Evolutionary conservation across 2,113 vertebrate species (phyloP).

Genomic region (Syrmaticus mikado): DNA sequence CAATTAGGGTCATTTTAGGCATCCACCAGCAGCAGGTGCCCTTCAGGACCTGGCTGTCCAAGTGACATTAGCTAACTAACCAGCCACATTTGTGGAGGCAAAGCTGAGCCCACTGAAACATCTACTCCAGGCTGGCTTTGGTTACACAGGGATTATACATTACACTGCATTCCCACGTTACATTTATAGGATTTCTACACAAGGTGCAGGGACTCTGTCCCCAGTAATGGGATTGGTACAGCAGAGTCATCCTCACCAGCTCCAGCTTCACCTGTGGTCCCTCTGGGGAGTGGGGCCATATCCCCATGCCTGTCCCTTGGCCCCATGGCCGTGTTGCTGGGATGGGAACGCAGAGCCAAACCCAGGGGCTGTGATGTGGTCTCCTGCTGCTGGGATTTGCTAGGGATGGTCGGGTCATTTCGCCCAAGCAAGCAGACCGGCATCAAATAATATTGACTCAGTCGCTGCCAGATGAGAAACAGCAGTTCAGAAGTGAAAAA

Average conservation of each 20-base stretch:
- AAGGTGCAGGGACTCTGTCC: neutral
- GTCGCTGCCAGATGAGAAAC: slow-evolving; percentile 60
- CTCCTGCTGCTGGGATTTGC: neutral
- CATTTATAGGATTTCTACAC: neutral
- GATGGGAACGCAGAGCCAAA: neutral
- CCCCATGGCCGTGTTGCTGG: neutral
- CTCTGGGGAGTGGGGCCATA: neutral
- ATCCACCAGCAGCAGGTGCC: slow-evolving; percentile 6
- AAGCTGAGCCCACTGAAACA: neutral
- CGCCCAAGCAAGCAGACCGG: neutral
- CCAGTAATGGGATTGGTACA: neutral
- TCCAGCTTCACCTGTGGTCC: neutral
- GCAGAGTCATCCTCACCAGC: neutral
- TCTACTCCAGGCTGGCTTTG: neutral
- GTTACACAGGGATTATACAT: neutral
- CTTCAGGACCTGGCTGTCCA: neutral
- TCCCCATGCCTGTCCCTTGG: neutral
- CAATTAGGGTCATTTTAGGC: no score
- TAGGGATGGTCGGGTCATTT: neutral
- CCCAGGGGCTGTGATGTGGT: slow-evolving; percentile 41
- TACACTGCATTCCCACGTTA: neutral
- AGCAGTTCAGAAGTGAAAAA: slow-evolving; percentile 36
- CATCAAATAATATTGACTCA: slow-evolving; percentile 33
- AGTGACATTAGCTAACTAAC: neutral
- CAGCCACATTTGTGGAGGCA: neutral